phyloP scores from a whole-genome alignment of 2,113 vertebrate species.

The Ptilonorhynchus violaceus region DNA sequence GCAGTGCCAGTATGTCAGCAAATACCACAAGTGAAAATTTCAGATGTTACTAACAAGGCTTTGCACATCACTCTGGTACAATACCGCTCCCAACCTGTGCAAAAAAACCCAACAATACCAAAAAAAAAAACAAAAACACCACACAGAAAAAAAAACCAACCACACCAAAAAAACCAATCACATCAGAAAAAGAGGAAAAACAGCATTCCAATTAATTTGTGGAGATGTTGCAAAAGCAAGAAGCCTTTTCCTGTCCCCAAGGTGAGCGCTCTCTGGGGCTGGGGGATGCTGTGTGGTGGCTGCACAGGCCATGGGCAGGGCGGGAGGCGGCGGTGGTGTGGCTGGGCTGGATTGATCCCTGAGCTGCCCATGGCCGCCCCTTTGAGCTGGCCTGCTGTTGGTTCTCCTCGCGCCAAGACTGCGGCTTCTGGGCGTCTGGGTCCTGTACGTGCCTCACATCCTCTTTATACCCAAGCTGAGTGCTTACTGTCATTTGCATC shows the following conservation, averaged over 20 bases:
- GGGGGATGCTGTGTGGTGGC: accelerated
- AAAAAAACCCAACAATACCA: not conserved
- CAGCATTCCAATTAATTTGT: not conserved
- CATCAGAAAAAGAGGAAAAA: not conserved
- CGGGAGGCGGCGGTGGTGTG: accelerated
- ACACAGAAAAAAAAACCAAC: too few relatives aligned
- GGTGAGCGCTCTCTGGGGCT: not conserved
- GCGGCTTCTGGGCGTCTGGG: not conserved
- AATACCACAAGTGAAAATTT: not conserved
- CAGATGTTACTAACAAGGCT: not conserved
- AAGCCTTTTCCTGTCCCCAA: not conserved
- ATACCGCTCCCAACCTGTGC: not conserved
- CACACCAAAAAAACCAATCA: too few relatives aligned
- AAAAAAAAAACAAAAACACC: accelerated
- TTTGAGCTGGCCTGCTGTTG: not conserved
- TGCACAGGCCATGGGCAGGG: not conserved
- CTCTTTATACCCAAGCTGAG: not conserved
- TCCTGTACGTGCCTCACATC: not conserved
- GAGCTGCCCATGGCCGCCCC: accelerated
- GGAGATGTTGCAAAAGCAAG: not conserved
- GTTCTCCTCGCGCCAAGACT: not conserved
- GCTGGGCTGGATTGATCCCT: not conserved
- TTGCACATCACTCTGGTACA: not conserved
- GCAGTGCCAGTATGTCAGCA: not conserved
- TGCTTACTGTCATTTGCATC: not conserved